Base-by-base conservation (phyloP, 2,888 invertebrate species). In the Mesorhabditis spiculigera region DNA sequence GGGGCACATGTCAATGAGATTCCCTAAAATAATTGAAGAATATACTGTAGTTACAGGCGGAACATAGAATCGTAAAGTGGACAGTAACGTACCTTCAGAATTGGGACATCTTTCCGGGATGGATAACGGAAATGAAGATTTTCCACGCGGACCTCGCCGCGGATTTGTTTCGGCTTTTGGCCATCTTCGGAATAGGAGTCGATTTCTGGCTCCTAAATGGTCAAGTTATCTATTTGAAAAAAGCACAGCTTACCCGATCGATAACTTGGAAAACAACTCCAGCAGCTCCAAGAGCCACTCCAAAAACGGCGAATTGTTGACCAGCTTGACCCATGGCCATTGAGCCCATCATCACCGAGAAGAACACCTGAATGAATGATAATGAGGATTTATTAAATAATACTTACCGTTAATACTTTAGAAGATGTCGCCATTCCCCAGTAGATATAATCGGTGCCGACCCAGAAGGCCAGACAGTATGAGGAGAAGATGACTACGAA, bases 311-410 rank as follows among this genome's bases (percentile, higher is more conserved):
- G 84, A 93, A 90, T 71, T 92, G 91, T 0, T 93, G 93, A 0
- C 92, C 91, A 0, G 92, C 91, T 86, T 92, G 91, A 8, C 93
- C 93, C 72, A 94, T 79, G 82, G 91, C 92, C 86, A 92, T 91
- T 0, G 92, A 91, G 0, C 92, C 92, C 87, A 91, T 90, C 45
- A 92, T 88, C 0, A 92, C 90, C 69, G 91, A 91, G 87, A 93
- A 93, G 87, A 93, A 93, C 45, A 93, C 92, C 92, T 92, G 82
- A 5, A 79, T 28, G 28, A 28, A 28, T 28, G 28, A 28, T 28
- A 28, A 28, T 28, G 28, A 50, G 58, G 58, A 50, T 50, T 50
- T 50, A n/a, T 50, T 50, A 13, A n/a, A 13, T 50, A 13, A 10
- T 13, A 50, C 58, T 50, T n/a, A 50, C 58, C 58, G 58, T 50